Percentiles rank a stretch among this genome's conserved stretches.
Conservation (phyloP, 2,888 invertebrate species). For the Allophyes oxyacanthae region DNA sequence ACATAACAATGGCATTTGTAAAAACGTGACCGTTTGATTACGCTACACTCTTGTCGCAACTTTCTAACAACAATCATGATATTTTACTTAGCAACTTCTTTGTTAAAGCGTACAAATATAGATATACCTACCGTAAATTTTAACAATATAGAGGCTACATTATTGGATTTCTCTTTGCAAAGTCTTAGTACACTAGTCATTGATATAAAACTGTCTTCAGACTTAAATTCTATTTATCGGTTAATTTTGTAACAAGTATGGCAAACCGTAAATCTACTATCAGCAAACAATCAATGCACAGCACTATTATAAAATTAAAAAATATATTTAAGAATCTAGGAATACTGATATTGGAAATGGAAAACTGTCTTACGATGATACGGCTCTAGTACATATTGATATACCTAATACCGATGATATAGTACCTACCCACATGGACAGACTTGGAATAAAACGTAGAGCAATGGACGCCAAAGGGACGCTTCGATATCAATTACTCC, state of each 20-base stretch:
- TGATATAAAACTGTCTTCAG: constrained; percentile 2
- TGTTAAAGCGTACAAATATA: constrained; percentile 33
- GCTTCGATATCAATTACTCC: too few relatives aligned
- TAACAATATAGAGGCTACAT: too few relatives aligned
- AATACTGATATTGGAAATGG: constrained; percentile 24
- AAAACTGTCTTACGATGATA: not conserved
- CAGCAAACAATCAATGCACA: constrained; percentile 21
- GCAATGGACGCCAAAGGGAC: too few relatives aligned
- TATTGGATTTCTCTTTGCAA: constrained; percentile 30
- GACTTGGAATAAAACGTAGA: too few relatives aligned
- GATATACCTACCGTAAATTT: constrained; percentile 13
- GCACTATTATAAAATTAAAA: constrained; percentile 5
- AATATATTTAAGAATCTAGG: not conserved
- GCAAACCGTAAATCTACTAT: constrained; percentile 10
- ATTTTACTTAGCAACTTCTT: constrained; percentile 22
- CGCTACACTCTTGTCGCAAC: constrained; percentile 29
- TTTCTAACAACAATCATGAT: constrained; percentile 45
- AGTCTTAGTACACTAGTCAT: not conserved
- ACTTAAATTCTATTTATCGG: constrained; percentile 2
- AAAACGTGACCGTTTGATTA: constrained; percentile 52
- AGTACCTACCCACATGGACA: too few relatives aligned
- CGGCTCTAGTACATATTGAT: not conserved
- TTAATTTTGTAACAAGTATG: constrained; percentile 14
- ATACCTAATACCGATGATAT: too few relatives aligned
- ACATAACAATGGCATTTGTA: constrained; percentile 1